Conservation (phyloP, 1,140 invertebrate genomes). For the Caenorhabditis brenneri region DNA sequence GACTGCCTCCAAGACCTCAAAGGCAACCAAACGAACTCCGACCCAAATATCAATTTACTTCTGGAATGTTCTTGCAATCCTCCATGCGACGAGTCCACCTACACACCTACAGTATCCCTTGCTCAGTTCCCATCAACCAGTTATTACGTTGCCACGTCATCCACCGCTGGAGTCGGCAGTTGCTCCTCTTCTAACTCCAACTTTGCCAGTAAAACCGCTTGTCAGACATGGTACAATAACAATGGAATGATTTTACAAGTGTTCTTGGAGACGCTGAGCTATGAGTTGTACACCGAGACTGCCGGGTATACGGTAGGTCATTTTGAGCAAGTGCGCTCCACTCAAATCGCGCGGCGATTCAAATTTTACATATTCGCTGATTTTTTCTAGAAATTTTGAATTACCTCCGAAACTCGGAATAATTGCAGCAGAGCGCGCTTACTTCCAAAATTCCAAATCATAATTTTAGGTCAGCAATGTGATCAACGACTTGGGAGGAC, state of each 20-base stretch:
- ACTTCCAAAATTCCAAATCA: neutral
- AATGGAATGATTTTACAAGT: conserved; percentile 26
- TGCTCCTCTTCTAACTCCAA: neutral
- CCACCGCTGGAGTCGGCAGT: neutral
- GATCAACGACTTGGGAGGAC: conserved; percentile 54
- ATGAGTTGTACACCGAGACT: conserved; percentile 37
- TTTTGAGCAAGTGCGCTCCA: too few species aligned
- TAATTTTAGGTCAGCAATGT: conserved; percentile 30
- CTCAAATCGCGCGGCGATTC: too few species aligned
- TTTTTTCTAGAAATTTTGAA: too few species aligned
- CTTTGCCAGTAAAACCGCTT: neutral
- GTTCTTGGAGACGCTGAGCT: conserved; percentile 27
- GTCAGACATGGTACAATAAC: conserved; percentile 20
- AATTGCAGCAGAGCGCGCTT: too few species aligned
- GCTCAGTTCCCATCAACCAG: conserved; percentile 36
- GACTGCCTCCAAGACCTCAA: conserved; percentile 37
- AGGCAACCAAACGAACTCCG: conserved; percentile 43
- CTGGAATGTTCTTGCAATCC: conserved; percentile 34
- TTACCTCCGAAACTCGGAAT: too few species aligned
- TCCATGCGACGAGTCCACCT: conserved; percentile 40
- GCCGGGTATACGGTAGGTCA: conserved; percentile 14
- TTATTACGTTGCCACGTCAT: conserved; percentile 27
- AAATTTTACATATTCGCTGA: too few species aligned
- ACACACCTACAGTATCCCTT: conserved; percentile 14
- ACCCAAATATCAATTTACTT: conserved; percentile 23